A percentile compares a stretch with the other conserved stretches of the same genome.
Evolutionary conservation across 2,113 vertebrate genomes (phyloP).

Genomic region (Burhinus bistriatus): DNA sequence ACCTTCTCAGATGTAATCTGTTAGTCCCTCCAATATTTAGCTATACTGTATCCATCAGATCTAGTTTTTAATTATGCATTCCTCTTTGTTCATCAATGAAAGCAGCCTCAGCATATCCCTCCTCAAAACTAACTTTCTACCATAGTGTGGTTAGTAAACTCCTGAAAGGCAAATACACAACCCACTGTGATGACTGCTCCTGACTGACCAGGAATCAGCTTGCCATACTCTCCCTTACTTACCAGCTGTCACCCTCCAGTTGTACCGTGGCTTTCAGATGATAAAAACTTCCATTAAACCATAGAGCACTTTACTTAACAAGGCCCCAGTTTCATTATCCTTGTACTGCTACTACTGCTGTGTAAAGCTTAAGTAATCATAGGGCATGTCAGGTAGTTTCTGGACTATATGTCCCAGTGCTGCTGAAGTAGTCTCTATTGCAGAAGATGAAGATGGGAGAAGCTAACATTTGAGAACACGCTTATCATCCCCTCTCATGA

Average conservation of each 20-base stretch:
- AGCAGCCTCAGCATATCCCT: not conserved
- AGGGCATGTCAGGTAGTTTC: not conserved
- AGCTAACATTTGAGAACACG: not conserved
- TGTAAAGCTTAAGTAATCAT: not conserved
- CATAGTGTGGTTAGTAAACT: fast-evolving
- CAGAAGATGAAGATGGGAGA: not conserved
- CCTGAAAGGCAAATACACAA: not conserved
- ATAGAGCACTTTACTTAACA: not conserved
- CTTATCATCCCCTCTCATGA: not conserved
- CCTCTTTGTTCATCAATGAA: not conserved
- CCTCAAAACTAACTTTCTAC: not conserved
- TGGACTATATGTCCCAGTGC: not conserved
- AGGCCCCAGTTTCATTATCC: not conserved
- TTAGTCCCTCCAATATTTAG: not conserved
- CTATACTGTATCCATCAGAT: not conserved
- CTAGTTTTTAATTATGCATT: not conserved
- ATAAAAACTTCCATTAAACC: not conserved
- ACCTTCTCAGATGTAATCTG: not conserved
- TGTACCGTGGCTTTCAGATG: not conserved
- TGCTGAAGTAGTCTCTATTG: not conserved
- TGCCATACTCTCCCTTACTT: not conserved
- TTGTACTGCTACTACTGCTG: not conserved
- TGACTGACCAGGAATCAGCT: not conserved
- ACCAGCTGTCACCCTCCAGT: not conserved
- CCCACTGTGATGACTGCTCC: not conserved